phyloP scores from a whole-genome alignment of 2,797 vertebrate genomes.

The Alcedo quadribrachys region DNA sequence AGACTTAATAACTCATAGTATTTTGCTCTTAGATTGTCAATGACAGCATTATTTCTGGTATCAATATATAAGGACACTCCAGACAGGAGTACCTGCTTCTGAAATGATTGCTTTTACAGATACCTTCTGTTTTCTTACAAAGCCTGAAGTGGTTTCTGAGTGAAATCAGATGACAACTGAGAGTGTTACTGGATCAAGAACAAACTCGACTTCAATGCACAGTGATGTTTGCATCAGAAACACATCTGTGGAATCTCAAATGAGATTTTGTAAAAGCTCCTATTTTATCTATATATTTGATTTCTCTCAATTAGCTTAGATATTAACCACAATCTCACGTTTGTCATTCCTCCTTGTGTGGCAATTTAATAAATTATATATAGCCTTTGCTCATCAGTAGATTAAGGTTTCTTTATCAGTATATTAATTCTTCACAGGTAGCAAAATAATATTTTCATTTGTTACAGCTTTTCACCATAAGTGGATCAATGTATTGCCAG shows the following conservation, averaged over 20 bases:
- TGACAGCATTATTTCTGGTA: not conserved
- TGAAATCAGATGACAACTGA: constrained; percentile 25
- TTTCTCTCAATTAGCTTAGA: not conserved
- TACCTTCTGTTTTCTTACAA: constrained; percentile 9
- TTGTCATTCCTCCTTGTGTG: not conserved
- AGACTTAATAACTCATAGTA: not conserved
- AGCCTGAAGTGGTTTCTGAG: constrained; percentile 32
- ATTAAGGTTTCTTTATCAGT: not conserved
- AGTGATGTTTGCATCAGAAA: constrained; percentile 36
- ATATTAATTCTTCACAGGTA: not conserved
- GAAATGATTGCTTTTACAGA: constrained; percentile 43
- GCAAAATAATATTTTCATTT: not conserved
- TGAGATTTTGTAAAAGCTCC: constrained; percentile 21
- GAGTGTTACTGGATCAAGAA: constrained; percentile 35
- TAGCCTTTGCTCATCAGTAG: not conserved
- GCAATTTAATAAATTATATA: not conserved
- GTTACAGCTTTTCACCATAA: not conserved
- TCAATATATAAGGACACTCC: not conserved
- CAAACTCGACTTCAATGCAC: constrained; percentile 11
- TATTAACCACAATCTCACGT: not conserved
- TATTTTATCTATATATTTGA: not conserved
- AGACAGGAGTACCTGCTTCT: not conserved
- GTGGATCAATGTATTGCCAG: not conserved
- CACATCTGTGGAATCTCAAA: constrained; percentile 30
- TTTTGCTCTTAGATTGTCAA: not conserved